These are phyloP conservation scores for Phyto melanocephala DNA, from an alignment of 2,888 invertebrate species.

Conservation along the genomic window DNA sequence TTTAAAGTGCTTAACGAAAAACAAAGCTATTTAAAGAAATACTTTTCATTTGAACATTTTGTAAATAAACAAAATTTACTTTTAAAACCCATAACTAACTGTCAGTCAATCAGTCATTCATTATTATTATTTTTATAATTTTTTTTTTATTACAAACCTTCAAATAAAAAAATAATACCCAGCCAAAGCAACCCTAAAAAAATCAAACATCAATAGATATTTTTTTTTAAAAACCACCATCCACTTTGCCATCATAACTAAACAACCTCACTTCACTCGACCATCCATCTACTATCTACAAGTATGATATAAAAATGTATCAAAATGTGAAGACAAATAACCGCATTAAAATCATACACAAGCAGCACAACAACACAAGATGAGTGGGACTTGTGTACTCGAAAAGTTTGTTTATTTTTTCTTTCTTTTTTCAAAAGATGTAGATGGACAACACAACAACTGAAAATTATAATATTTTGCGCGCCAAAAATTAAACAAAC, in stretches of 20 bases:
- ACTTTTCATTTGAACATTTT: neutral
- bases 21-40: neutral
- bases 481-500: conserved; percentile 40
- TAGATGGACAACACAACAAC: too few relatives aligned
- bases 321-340: conserved; percentile 30
- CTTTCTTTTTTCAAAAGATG: too few relatives aligned
- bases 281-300: conserved; percentile 1
- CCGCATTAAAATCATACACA: conserved; percentile 23
- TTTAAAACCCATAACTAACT: neutral
- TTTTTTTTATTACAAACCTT: neutral
- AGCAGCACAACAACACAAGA: neutral
- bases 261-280: neutral
- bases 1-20: neutral
- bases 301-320: conserved; percentile 43
- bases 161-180: neutral
- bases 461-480: conserved; percentile 33
- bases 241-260: too few relatives aligned
- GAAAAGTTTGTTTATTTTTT: too few relatives aligned
- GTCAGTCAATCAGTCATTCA: neutral
- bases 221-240: neutral
- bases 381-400: conserved; percentile 6
- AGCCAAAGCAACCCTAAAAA: neutral
- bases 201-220: conserved; percentile 1
- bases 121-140: neutral
- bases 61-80: neutral